Percentiles rank a stretch among this genome's conserved stretches.
Evolutionary conservation across 2,113 vertebrate genomes (phyloP).

Genomic region (Pao palembangensis): DNA sequence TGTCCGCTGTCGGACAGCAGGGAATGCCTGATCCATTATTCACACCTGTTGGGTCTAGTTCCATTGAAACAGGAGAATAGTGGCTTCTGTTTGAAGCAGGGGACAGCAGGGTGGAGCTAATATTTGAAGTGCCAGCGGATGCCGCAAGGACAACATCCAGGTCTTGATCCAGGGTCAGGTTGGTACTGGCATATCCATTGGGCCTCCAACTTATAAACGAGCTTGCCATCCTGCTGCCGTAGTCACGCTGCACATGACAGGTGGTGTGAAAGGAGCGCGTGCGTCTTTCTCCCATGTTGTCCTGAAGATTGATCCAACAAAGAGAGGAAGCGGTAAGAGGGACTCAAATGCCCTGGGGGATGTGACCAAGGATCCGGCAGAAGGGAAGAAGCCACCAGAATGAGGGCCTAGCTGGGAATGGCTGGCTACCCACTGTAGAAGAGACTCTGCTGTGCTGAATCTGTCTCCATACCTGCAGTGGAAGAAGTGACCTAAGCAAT

Average conservation of each 20-base stretch:
- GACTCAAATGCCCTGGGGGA: conserved; percentile 15
- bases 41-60: conserved; percentile 59
- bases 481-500: conserved; percentile 36
- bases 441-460: conserved; percentile 24
- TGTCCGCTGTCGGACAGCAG: conserved; percentile 39
- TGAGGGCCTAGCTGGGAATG: conserved; percentile 34
- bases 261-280: conserved; percentile 57
- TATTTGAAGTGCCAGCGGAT: conserved; percentile 11
- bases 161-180: conserved; percentile 51
- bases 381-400: conserved; percentile 6
- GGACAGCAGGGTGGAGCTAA: conserved; percentile 5
- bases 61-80: conserved; percentile 78
- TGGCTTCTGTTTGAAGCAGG: conserved; percentile 35
- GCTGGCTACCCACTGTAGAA: conserved; percentile 34
- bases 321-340: neutral
- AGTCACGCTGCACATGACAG: conserved; percentile 58
- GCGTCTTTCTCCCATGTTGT: conserved; percentile 63
- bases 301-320: neutral
- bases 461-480: conserved; percentile 57
- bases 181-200: conserved; percentile 61
- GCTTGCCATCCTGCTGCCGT: conserved; percentile 47
- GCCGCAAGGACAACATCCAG: conserved; percentile 38
- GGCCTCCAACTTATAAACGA: conserved; percentile 50
- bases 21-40: conserved; percentile 76
- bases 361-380: conserved; percentile 7